Base-by-base conservation (phyloP, 2,888 invertebrate species). In the Ariolimax columbianus region DNA sequence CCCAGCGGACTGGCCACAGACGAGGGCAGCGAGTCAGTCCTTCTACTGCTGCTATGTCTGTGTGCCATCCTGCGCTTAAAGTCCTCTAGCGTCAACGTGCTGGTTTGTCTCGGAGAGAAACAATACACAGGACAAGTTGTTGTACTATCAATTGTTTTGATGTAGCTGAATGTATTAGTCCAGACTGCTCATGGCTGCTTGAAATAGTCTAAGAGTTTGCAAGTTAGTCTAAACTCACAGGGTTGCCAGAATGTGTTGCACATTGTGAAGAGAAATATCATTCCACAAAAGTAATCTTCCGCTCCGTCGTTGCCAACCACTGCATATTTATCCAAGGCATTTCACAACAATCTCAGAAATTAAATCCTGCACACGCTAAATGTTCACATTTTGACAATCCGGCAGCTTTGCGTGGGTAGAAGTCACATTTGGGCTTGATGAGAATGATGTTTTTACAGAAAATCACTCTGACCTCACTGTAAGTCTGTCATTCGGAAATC, bases 21-120 rank as follows among this genome's bases (percentile, higher is more conserved):
- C 82, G 88, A 89, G 26, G 91, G 91, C 87, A 91, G 87, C 82
- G 91, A 91, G 86, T 92, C 91, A n/a, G 91, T 89, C 88, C 91
- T 88, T 86, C 91, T 91, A 82, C 89, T 91, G 87, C 90, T 90
- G 84, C 90, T 89, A 88, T 89, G 89, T 68, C 88, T 84, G 86
- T 89, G 88, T 73, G 89, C 88, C 90, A 89, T 89, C 82, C 81
- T 86, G 77, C 75, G 73, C 55, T 72, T 73, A 36, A 72, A 73
- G 47, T 82, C 82, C 73, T 82, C 72, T 72, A 75, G 63, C 75
- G 59, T 75, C 77, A 77, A 83, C 77, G 51, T 83, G 82, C 79
- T 79, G 80, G 75, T 68, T 79, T 47, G 43, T 66, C 55, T 68
- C 51, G 63, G 36, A n/a, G 51, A n/a, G 40, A 70, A 73, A 30